phyloP scores from a whole-genome alignment of 2,113 vertebrate species.

The Megaleporinus macrocephalus region DNA sequence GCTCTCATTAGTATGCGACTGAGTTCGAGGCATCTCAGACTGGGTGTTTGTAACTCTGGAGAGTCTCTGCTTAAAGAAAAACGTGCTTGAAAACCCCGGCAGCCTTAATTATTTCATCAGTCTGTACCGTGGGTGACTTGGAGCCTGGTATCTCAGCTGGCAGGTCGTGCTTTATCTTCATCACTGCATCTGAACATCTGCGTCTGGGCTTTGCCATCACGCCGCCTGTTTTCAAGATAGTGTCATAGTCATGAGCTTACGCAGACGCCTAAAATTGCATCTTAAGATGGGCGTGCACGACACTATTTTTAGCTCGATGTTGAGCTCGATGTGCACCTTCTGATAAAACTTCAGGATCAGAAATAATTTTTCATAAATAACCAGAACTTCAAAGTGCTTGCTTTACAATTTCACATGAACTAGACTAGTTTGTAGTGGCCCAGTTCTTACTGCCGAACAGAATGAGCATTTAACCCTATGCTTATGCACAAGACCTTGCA shows the following conservation, averaged over 20 bases:
- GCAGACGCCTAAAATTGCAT: not conserved
- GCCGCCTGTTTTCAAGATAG: not conserved
- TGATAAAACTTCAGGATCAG: not conserved
- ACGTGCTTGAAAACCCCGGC: not conserved
- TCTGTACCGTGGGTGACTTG: not conserved
- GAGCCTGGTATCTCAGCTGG: not conserved
- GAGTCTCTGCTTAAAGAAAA: not conserved
- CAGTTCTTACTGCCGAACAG: no score
- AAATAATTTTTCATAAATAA: not conserved
- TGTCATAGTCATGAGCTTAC: not conserved
- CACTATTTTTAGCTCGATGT: not conserved
- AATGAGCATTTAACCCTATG: no score
- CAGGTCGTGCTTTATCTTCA: not conserved
- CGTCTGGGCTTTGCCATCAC: not conserved
- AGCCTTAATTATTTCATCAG: not conserved
- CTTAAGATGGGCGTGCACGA: not conserved
- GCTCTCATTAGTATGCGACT: conserved; percentile 47
- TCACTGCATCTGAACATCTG: not conserved
- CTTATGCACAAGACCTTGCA: no score
- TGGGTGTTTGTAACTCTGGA: not conserved
- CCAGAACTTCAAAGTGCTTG: no score
- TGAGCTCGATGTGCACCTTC: no score
- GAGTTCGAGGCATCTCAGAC: not conserved
- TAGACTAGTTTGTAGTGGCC: no score
- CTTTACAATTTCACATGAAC: no score